These are phyloP conservation scores for Cuculus canorus DNA, from an alignment of 2,797 vertebrate genomes.

Conservation along the genomic window DNA sequence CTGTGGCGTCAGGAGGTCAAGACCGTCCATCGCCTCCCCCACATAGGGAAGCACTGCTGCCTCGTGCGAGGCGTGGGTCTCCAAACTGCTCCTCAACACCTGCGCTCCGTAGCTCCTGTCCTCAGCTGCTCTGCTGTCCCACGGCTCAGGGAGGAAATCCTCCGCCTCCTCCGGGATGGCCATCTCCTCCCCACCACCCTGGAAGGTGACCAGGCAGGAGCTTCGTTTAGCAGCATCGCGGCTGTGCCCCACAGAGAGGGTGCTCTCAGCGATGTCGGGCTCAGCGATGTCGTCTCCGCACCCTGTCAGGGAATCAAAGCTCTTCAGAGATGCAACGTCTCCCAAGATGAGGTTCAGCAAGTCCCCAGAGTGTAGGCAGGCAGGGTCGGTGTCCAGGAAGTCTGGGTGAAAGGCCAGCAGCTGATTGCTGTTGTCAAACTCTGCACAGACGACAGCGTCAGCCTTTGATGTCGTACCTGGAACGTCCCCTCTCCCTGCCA, in stretches of 20 bases:
- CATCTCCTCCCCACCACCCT: slow-evolving; percentile 98
- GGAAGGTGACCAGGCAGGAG: slow-evolving; percentile 94
- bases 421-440: slow-evolving; percentile 66
- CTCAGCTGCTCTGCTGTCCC: slow-evolving; percentile 72
- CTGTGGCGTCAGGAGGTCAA: slow-evolving; percentile 90
- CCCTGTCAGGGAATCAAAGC: slow-evolving; percentile 96
- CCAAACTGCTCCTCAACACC: slow-evolving; percentile 68
- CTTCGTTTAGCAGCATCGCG: slow-evolving; percentile 87
- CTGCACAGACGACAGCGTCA: slow-evolving; percentile 2
- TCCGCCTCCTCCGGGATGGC: slow-evolving; percentile 90
- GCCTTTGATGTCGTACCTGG: slow-evolving; percentile 11
- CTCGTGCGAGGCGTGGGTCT: slow-evolving; percentile 68
- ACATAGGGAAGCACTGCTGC: slow-evolving; percentile 72
- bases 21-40: slow-evolving; percentile 68
- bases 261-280: slow-evolving; percentile 91
- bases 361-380: slow-evolving; percentile 80
- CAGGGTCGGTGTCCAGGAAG: slow-evolving; percentile 31
- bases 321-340: slow-evolving; percentile 94
- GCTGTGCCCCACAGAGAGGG: slow-evolving; percentile 87
- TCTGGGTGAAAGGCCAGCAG: slow-evolving; percentile 73
- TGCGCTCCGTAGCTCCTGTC: slow-evolving; percentile 76
- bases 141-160: slow-evolving; percentile 82
- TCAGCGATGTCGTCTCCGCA: slow-evolving; percentile 98
- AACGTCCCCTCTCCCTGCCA: not conserved
- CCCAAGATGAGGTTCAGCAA: slow-evolving; percentile 85